Base-by-base conservation (phyloP, 2,888 invertebrate species). In the Drosophila rellima region DNA sequence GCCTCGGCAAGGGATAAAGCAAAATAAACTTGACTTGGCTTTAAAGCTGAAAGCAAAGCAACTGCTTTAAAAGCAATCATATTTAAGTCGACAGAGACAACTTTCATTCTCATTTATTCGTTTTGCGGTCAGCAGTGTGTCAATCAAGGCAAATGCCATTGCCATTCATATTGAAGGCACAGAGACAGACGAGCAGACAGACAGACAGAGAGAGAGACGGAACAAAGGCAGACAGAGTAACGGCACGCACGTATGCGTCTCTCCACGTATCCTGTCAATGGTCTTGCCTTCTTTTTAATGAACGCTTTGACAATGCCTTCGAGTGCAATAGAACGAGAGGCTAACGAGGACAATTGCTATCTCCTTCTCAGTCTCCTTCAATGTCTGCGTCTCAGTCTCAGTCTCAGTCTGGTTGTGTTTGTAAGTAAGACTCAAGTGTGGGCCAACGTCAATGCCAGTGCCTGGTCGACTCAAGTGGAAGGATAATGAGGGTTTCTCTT, bases 221-320 rank as follows among this genome's bases (percentile, higher is more conserved):
- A 61, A 64, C 64, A 66, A 50, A 62, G 52, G 20, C 61, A 55
- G 66, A 61, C 64, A 55, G 47, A 31, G 54, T 54, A 61, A 59
- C 37, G 51, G 64, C 65, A 78, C 75, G 69, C 52, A 70, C 69
- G 47, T 65, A 63, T 60, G 62, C 72, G 44, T 44, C 35, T 76
- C 63, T 73, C 45, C 71, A 70, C 63, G 55, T 59, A 57, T 54
- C 45, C 72, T 74, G 78, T 78, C 62, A 62, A 63, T 62, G 51
- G 54, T 60, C 65, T 60, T 70, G 70, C 57, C 37, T 45, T 52
- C 33, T 64, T 77, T 88, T 88, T 88, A 88, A 86, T 86, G 86
- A 88, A 82, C 64, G 84, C 89, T 83, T 74, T 83, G 83, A 83
- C 89, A 83, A 89, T 80, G 89, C 75, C 81, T 86, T 82, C 81